phyloP scores from a whole-genome alignment of 2,797 vertebrate genomes.

The Pseudochirops corinnae region DNA sequence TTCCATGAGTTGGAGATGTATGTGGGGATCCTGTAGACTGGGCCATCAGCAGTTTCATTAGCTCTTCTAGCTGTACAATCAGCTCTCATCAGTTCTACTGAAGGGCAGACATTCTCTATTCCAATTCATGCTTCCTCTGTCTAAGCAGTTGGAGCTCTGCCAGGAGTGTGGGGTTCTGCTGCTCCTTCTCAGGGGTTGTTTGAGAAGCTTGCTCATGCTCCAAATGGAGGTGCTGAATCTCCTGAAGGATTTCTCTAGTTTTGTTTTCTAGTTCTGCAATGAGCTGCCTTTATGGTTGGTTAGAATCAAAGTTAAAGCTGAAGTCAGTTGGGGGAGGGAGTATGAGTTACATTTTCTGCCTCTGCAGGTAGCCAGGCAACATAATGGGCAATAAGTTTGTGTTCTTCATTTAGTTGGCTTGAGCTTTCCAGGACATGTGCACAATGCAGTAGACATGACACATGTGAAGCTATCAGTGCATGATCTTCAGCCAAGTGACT shows the following conservation, averaged over 20 bases:
- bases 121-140: slow-evolving; percentile 60
- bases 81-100: too few relatives aligned
- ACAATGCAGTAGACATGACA: too few relatives aligned
- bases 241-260: slow-evolving; percentile 97
- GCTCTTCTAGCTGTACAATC: too few relatives aligned
- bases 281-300: slow-evolving; percentile 96
- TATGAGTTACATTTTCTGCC: too few relatives aligned
- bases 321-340: slow-evolving; percentile 92
- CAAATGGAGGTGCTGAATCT: slow-evolving; percentile 95
- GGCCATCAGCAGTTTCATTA: slow-evolving; percentile 81
- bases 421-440: too few relatives aligned
- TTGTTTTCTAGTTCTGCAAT: slow-evolving; percentile 98
- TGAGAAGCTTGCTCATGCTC: slow-evolving; percentile 98
- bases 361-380: too few relatives aligned
- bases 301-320: slow-evolving; percentile 95
- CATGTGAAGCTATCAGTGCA: too few relatives aligned
- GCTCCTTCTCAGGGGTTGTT: slow-evolving; percentile 96
- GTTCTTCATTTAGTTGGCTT: too few relatives aligned
- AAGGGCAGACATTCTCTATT: too few relatives aligned
- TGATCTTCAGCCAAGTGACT: too few relatives aligned
- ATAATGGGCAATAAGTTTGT: too few relatives aligned
- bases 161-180: slow-evolving; percentile 96
- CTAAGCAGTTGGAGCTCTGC: slow-evolving; percentile 95
- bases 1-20: slow-evolving; percentile 94
- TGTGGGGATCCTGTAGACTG: slow-evolving; percentile 93